Base-by-base conservation (phyloP, 1,140 invertebrate species). In the Heliconius himera region DNA sequence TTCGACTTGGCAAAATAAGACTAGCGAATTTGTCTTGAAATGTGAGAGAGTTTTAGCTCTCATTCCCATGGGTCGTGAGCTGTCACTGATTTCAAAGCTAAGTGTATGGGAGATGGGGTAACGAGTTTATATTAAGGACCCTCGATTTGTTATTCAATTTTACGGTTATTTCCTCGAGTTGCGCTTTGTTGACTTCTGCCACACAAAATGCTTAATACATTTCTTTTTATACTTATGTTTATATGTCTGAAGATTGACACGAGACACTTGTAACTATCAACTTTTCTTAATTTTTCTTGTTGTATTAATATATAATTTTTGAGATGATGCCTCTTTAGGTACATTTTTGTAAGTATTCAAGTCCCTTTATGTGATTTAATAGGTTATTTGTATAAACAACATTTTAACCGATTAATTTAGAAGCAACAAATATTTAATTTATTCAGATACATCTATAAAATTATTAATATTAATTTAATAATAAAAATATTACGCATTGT, bases 91-190 rank as follows among this genome's bases (percentile, higher is more conserved):
- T 51, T 60, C 71, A 38, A 22, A 71, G n/a, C 72, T 77, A 73
- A 77, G 54, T 46, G 38, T 73, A 66, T n/a, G 54, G 71, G 33
- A 29, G 41, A 73, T 49, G 71, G 71, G 20, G 36, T 73, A 78
- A 78, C 36, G 70, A 71, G 22, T 78, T 73, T 78, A 71, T 33
- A 71, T 8, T 16, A 36, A 70, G 36, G 73, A 46, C 71, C 54
- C 38, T 78, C n/a, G 71, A 20, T 56, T 60, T 73, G 70, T 78
- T 71, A 56, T 78, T 60, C 77, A 78, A 78, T 78, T 73, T 78
- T 73, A 73, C 77, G 77, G 77, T 73, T 73, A 78, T 78, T 60
- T 73, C 51, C 51, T 60, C 4, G 8, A 41, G 49, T 49, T 77
- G 16, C 49, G 70, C 51, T 78, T 78, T 66, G 54, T 66, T 78